Evolutionary conservation across 1,140 invertebrate genomes (phyloP).

Genomic region (Leptestheria dahalacensis): DNA sequence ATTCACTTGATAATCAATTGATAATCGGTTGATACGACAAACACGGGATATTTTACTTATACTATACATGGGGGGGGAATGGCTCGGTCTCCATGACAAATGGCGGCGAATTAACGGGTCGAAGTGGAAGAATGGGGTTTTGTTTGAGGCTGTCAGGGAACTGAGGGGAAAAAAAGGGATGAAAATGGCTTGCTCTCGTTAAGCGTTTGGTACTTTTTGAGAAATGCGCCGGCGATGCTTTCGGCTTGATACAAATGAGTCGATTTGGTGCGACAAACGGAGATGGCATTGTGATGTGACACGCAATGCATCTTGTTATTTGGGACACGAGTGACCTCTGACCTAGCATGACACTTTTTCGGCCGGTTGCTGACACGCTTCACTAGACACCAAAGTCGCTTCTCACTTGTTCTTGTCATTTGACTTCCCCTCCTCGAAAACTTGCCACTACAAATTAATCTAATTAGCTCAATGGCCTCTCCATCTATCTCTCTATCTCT

Average conservation of each 20-base stretch:
- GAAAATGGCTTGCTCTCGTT: neutral
- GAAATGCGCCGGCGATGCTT: neutral
- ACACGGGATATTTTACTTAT: too few species aligned
- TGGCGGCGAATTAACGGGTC: too few species aligned
- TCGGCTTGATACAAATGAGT: neutral
- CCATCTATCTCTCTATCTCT: conserved; percentile 5
- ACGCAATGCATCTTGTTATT: neutral
- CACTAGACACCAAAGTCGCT: neutral
- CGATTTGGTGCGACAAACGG: neutral
- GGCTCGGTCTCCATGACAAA: too few species aligned
- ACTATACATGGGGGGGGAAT: too few species aligned
- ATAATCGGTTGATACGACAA: too few species aligned
- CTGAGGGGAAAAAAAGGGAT: too few species aligned
- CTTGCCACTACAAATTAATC: neutral
- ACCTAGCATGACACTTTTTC: neutral
- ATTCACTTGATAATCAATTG: too few species aligned
- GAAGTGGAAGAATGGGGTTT: too few species aligned
- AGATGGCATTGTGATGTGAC: neutral
- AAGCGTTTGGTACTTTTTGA: neutral
- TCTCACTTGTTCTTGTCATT: neutral
- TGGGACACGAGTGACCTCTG: neutral
- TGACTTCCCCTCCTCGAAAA: neutral
- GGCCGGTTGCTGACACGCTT: too few species aligned
- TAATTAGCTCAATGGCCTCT: neutral
- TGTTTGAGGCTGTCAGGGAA: too few species aligned